A percentile compares a stretch with the other conserved stretches of the same genome.
Conservation (phyloP, 2,888 invertebrate genomes). For the Rhaphigaster nebulosa region DNA sequence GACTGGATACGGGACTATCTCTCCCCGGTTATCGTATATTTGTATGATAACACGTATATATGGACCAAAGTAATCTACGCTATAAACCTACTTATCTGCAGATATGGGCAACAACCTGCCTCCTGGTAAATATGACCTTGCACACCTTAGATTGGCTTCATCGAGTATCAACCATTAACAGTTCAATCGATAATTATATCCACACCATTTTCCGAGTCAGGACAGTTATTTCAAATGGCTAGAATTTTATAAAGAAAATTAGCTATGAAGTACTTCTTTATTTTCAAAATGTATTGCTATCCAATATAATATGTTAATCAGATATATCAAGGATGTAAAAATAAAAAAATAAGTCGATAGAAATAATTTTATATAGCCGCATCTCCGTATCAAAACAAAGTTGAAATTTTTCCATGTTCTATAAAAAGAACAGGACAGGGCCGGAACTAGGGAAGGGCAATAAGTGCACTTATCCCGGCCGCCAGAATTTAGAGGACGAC, state of each 20-base stretch:
- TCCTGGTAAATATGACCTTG: conserved; percentile 1
- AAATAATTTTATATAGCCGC: too few species aligned
- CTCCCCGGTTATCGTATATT: conserved; percentile 58
- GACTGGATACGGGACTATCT: conserved; percentile 56
- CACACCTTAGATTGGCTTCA: neutral
- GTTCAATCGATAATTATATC: neutral
- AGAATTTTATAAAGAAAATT: neutral
- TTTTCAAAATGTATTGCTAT: neutral
- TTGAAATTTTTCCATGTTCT: too few species aligned
- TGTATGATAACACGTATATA: conserved; percentile 62
- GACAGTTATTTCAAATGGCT: neutral
- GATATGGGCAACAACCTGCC: conserved; percentile 45
- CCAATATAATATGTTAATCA: too few species aligned
- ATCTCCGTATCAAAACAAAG: too few species aligned
- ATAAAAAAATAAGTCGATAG: too few species aligned
- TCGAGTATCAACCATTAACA: neutral
- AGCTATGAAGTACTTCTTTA: neutral
- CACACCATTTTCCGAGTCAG: neutral
- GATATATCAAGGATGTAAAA: too few species aligned
- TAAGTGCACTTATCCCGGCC: too few species aligned
- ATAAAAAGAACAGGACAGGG: too few species aligned
- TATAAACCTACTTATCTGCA: conserved; percentile 59
- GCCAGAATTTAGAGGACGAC: too few species aligned
- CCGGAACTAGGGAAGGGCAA: too few species aligned
- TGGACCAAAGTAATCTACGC: conserved; percentile 61